Conservation (phyloP, 1,140 invertebrate species). For the Reticulitermes speratus region DNA sequence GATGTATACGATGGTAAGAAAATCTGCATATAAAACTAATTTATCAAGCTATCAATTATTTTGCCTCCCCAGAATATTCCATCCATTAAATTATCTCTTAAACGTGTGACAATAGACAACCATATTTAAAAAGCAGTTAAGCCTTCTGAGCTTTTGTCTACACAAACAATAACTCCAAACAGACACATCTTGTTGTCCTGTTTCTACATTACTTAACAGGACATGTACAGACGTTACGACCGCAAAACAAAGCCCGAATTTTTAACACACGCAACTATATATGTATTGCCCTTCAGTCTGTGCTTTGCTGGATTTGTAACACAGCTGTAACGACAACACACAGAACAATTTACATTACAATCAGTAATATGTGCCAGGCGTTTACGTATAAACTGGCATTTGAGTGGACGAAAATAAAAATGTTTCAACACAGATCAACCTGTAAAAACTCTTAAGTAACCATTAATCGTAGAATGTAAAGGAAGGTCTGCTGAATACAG, state of each 20-base stretch:
- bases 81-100: background rate
- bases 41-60: no score
- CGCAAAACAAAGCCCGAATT: background rate
- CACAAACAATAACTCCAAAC: background rate
- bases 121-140: background rate
- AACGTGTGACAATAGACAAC: background rate
- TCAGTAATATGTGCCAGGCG: background rate
- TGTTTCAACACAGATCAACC: background rate
- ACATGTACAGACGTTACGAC: background rate
- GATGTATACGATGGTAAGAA: no score
- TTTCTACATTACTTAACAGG: background rate
- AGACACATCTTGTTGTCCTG: background rate
- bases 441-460: background rate
- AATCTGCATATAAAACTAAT: no score
- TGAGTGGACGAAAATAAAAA: background rate
- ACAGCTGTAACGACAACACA: background rate
- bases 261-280: background rate
- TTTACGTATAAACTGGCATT: background rate
- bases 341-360: background rate
- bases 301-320: background rate
- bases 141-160: background rate
- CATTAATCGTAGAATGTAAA: background rate
- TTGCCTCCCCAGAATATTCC: no score
- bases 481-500: background rate
- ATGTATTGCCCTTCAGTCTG: background rate